phyloP scores from a whole-genome alignment of 2,888 invertebrate species.

The Selenia dentaria region DNA sequence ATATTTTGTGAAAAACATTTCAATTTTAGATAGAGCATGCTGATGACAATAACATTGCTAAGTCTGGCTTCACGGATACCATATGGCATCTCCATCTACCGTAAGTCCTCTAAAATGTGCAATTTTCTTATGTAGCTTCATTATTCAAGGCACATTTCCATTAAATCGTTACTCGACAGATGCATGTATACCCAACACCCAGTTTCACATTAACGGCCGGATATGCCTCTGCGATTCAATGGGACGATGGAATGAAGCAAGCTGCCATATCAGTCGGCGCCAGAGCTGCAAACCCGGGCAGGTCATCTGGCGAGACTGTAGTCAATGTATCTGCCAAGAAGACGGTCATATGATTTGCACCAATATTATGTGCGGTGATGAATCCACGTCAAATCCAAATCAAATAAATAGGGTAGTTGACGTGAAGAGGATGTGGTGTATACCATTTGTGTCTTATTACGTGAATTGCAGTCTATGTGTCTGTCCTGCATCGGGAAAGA shows the following conservation, averaged over 20 bases:
- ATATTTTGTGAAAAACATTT: slow-evolving; percentile 29
- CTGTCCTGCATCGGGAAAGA: slow-evolving; percentile 65
- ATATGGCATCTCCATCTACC: slow-evolving; percentile 35
- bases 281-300: slow-evolving; percentile 60
- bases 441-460: slow-evolving; percentile 65
- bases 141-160: slow-evolving; percentile 4
- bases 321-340: slow-evolving; percentile 65
- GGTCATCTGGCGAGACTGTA: slow-evolving; percentile 64
- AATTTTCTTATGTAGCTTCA: neutral
- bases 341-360: slow-evolving; percentile 60
- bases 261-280: slow-evolving; percentile 52
- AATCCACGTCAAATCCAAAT: slow-evolving; percentile 17
- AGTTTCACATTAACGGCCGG: slow-evolving; percentile 57
- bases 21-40: slow-evolving; percentile 52
- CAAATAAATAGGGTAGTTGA: slow-evolving; percentile 12
- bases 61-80: slow-evolving; percentile 48
- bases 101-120: slow-evolving; percentile 49
- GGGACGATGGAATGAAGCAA: slow-evolving; percentile 58
- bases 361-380: slow-evolving; percentile 48
- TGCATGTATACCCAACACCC: slow-evolving; percentile 65
- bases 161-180: slow-evolving; percentile 40
- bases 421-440: slow-evolving; percentile 47
- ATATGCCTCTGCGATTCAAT: slow-evolving; percentile 59
- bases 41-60: slow-evolving; percentile 51
- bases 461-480: slow-evolving; percentile 68